Conservation (phyloP, 2,113 vertebrate genomes). For the Oenanthe melanoleuca region DNA sequence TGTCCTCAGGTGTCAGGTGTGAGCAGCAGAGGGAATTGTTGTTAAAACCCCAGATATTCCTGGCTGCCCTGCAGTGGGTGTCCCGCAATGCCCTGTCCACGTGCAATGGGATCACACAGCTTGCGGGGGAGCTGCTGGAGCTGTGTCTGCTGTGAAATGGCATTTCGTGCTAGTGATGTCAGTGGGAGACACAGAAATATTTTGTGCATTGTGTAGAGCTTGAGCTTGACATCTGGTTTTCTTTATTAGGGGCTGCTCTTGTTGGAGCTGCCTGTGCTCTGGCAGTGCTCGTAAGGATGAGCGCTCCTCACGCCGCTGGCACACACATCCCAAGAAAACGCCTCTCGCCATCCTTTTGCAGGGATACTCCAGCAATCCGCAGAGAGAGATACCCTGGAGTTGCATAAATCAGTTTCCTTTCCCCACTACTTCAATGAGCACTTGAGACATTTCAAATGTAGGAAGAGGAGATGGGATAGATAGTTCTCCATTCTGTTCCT, state of each 20-base stretch:
- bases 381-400: background rate
- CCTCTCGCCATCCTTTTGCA: background rate
- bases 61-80: fast-evolving
- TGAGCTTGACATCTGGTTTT: constrained; percentile 2
- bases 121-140: background rate
- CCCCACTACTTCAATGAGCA: background rate
- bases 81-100: fast-evolving
- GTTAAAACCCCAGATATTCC: background rate
- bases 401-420: background rate
- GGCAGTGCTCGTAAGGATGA: fast-evolving
- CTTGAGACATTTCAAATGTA: background rate
- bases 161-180: background rate
- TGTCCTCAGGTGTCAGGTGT: fast-evolving
- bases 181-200: background rate
- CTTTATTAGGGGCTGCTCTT: background rate
- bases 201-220: background rate
- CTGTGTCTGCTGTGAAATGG: background rate
- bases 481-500: background rate
- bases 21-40: background rate
- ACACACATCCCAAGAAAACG: background rate
- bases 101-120: background rate
- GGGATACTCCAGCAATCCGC: background rate
- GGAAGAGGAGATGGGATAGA: background rate
- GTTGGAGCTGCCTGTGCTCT: background rate
- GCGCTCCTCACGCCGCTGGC: background rate